Evolutionary conservation across 2,113 vertebrate species (phyloP), one percentile per base, ranked within the genome.

Genomic region (Colossoma macropomum): DNA sequence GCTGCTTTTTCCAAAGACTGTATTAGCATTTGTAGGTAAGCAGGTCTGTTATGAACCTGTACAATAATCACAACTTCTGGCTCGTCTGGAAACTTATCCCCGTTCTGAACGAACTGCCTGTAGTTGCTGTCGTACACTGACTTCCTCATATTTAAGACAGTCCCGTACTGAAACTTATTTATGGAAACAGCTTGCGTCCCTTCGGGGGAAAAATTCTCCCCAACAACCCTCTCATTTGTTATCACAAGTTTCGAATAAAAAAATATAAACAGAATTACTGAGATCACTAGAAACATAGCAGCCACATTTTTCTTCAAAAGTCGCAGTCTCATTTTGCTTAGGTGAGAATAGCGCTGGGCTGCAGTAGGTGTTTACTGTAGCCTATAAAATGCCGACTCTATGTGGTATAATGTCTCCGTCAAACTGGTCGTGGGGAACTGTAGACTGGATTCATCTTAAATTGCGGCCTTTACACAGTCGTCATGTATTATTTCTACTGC

Each of bases 11-110:
- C 87, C 86, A 96, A 86, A 0, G 95, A 96, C 59, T 80, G 88
- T 19, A 95, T 87, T 27, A 95, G 83, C 80, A 96, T 81, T 25
- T 54, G 80, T 52, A 96, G 93, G 90, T 95, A 93, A 10, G 93
- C 88, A 0, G 93, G 92, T 76, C 93, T 92, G 87, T 93, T 93
- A 77, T 94, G 94, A 50, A 95, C 92, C 87, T 95, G 95, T 60
- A 95, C 92, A 0, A 94, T 91, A 74, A 95, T 84, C 30, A 95
- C 93, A 84, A 94, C 84, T 19, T 86, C 86, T 1, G 94, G 92
- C 1, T 91, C 93, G 1, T 54, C 90, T 0, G 89, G 88, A 63
- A 95, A 95, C 56, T 0, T 82, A 0, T 94, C 88, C 0, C 71
- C 87, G 11, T 95, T 95, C 30, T 77, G 86, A 25, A 94, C 80